A percentile compares a stretch with the other conserved stretches of the same genome.
Conservation (phyloP, 2,113 vertebrate genomes). For the Ceyx melanurus region DNA sequence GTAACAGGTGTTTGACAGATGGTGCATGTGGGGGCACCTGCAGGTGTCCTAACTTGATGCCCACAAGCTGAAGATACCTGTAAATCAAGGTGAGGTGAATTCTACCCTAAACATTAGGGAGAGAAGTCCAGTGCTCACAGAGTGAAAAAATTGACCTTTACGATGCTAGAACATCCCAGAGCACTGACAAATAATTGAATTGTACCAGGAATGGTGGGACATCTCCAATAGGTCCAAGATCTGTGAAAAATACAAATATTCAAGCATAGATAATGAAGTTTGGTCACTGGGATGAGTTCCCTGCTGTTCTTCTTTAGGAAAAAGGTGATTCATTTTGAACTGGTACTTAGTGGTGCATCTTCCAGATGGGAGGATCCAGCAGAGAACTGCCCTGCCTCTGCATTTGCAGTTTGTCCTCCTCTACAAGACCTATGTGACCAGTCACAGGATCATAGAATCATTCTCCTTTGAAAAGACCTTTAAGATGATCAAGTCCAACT, state of each 20-base stretch:
- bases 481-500: not conserved
- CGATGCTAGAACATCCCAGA: not conserved
- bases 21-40: not conserved
- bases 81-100: not conserved
- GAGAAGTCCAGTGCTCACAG: not conserved
- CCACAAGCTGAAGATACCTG: not conserved
- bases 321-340: not conserved
- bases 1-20: accelerated
- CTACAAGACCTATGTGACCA: not conserved
- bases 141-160: not conserved
- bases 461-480: not conserved
- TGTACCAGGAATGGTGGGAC: not conserved
- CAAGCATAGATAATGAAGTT: not conserved
- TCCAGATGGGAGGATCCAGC: not conserved
- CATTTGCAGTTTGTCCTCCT: not conserved
- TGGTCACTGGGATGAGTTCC: not conserved
- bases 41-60: not conserved
- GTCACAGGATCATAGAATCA: not conserved
- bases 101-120: not conserved
- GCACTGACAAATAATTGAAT: not conserved
- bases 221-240: not conserved
- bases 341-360: accelerated
- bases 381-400: not conserved
- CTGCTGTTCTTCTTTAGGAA: not conserved
- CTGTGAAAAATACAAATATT: accelerated